Evolutionary conservation across 2,797 vertebrate genomes (phyloP).

Genomic region (Phoeniculus purpureus): DNA sequence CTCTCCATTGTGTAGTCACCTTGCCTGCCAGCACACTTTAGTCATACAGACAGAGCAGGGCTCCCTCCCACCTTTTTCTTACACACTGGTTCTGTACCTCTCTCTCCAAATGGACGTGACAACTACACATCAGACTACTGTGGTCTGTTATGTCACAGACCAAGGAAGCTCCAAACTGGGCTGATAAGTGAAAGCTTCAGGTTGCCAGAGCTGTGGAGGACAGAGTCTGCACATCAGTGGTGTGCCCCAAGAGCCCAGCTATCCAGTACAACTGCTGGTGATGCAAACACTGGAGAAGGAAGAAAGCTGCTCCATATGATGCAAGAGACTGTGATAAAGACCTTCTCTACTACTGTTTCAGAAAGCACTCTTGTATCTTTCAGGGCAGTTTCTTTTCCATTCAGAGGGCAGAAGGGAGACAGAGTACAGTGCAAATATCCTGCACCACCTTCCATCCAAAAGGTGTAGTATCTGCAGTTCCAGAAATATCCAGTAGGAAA

Average conservation of each 20-base stretch:
- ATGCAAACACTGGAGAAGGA: background rate
- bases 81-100: background rate
- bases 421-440: background rate
- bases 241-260: rapidly evolving
- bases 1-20: background rate
- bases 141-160: background rate
- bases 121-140: background rate
- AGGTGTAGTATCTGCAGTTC: background rate
- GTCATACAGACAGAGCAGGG: background rate
- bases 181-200: background rate
- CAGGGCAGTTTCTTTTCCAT: background rate
- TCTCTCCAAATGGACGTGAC: background rate
- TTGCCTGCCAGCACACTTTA: background rate
- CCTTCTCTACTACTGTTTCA: background rate
- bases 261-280: background rate
- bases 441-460: background rate
- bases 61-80: background rate
- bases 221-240: background rate
- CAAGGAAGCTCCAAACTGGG: background rate
- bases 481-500: background rate
- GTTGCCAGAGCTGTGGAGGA: background rate
- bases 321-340: background rate
- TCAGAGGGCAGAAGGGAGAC: background rate
- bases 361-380: background rate
- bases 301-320: background rate